Conservation (phyloP, 2,113 vertebrate genomes). For the Vidua chalybeata region DNA sequence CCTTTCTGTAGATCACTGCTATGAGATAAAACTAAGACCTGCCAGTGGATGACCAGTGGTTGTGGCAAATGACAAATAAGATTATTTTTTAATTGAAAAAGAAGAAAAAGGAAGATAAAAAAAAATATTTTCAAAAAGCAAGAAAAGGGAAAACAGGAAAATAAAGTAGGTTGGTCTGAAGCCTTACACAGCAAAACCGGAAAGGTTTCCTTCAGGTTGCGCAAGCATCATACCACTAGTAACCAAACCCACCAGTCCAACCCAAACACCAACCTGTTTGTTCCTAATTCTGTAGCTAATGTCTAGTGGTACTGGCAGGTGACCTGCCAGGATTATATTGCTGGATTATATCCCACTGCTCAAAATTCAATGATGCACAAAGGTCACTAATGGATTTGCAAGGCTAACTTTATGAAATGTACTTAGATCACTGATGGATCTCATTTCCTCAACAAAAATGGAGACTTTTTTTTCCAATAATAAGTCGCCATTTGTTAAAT, state of each 20-base stretch:
- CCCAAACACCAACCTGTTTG: background rate
- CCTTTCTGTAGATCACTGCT: background rate
- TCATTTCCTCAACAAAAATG: background rate
- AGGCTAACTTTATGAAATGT: background rate
- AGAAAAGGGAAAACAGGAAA: background rate
- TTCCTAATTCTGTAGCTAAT: background rate
- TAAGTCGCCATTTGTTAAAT: background rate
- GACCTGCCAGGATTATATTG: background rate
- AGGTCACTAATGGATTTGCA: background rate
- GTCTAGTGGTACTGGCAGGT: background rate
- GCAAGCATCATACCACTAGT: background rate
- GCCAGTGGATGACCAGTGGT: background rate
- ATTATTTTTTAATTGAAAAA: background rate
- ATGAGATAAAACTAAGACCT: background rate
- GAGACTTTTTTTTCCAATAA: background rate
- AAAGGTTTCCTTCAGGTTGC: background rate
- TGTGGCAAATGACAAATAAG: background rate
- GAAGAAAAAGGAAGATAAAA: background rate
- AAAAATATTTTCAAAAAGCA: background rate
- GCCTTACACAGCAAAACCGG: background rate
- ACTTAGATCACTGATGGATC: background rate
- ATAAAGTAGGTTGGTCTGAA: background rate
- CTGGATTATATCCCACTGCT: background rate
- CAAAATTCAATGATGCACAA: background rate
- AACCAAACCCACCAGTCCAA: background rate